Conservation (phyloP, 2,888 invertebrate genomes). For the Ctenicera cuprea region DNA sequence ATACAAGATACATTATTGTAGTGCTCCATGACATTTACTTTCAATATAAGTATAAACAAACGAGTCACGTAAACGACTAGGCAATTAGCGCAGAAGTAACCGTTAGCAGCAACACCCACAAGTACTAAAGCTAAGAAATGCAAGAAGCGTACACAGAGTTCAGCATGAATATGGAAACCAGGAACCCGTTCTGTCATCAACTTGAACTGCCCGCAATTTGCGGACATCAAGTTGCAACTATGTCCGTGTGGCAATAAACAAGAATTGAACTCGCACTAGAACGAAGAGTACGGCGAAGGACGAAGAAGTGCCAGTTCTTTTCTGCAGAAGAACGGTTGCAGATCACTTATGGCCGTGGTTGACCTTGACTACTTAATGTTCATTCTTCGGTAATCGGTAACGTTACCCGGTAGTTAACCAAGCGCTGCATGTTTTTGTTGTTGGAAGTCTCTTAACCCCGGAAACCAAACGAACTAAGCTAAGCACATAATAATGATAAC, state of each 20-base stretch:
- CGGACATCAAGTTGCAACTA: conserved; percentile 23
- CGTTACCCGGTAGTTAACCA: conserved; percentile 49
- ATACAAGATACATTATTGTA: no score
- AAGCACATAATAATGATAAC: conserved; percentile 43
- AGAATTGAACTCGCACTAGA: background rate
- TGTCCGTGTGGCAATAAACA: conserved; percentile 26
- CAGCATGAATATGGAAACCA: conserved; percentile 40
- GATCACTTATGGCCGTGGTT: conserved; percentile 51
- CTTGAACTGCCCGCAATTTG: conserved; percentile 34
- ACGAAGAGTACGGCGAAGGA: conserved; percentile 13
- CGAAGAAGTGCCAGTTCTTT: conserved; percentile 26
- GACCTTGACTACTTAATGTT: conserved; percentile 53
- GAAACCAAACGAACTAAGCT: conserved; percentile 46
- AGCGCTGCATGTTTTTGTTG: conserved; percentile 51
- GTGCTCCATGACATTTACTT: no score
- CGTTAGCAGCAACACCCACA: conserved; percentile 34
- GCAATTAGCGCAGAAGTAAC: conserved; percentile 28
- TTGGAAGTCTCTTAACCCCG: conserved; percentile 55
- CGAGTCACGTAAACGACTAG: conserved; percentile 28
- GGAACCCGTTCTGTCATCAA: conserved; percentile 34
- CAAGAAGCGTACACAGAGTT: conserved; percentile 23
- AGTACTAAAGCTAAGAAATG: conserved; percentile 12
- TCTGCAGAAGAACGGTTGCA: conserved; percentile 41
- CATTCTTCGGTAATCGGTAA: conserved; percentile 45
- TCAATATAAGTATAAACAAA: background rate